Evolutionary conservation across 2,113 vertebrate species (phyloP).

Genomic region (Lutjanus erythropterus): DNA sequence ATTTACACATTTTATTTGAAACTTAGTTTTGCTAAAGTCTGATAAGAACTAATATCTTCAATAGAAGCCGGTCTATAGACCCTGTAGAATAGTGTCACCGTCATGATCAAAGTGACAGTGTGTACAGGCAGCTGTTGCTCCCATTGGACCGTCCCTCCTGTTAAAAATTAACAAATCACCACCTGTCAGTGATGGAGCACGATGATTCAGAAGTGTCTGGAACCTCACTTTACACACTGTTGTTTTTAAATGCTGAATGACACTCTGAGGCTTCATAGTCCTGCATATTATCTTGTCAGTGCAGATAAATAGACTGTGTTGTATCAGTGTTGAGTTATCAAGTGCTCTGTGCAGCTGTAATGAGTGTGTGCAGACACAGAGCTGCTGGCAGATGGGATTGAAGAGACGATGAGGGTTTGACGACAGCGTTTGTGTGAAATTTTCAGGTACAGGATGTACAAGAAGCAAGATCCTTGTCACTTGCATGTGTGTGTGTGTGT

Average conservation of each 20-base stretch:
- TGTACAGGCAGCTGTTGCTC: no score
- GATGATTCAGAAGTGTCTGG: not conserved
- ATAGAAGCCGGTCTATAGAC: no score
- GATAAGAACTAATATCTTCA: no score
- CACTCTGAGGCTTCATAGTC: not conserved
- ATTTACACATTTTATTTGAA: no score
- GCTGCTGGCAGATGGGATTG: constrained; percentile 12
- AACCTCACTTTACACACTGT: constrained; percentile 1
- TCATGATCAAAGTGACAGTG: no score
- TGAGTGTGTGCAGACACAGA: constrained; percentile 18
- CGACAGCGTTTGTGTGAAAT: not conserved
- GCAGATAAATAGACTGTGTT: constrained; percentile 13
- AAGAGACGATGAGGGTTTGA: not conserved
- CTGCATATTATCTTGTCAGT: constrained; percentile 18
- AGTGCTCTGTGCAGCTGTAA: constrained; percentile 5
- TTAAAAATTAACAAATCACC: no score
- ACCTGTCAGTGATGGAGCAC: not conserved
- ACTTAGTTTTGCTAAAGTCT: no score
- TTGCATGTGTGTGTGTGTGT: not conserved
- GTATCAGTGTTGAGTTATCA: not conserved
- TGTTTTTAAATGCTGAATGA: not conserved
- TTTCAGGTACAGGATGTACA: not conserved
- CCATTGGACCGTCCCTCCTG: no score
- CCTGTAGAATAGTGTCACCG: no score
- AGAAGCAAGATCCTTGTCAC: not conserved